Evolutionary conservation across 2,113 vertebrate species (phyloP).

Genomic region (Paratilapia polleni): DNA sequence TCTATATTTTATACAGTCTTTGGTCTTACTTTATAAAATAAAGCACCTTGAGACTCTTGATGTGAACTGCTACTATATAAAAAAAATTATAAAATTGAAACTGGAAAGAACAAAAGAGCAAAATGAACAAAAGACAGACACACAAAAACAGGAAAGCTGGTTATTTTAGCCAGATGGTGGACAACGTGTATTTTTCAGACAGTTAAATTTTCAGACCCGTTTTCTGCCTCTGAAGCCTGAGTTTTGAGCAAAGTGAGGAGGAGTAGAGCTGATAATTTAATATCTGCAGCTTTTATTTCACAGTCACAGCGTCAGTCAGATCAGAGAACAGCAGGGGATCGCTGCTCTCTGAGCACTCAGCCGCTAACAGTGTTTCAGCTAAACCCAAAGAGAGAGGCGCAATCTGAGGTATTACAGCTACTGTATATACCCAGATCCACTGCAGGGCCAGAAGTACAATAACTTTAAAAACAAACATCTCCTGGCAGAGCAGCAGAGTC

Average conservation of each 20-base stretch:
- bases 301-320: neutral
- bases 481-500: neutral
- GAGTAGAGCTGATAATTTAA: neutral
- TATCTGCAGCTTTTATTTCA: constrained; percentile 9
- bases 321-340: neutral
- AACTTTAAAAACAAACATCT: neutral
- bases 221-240: neutral
- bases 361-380: neutral
- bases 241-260: neutral
- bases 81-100: no score
- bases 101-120: no score
- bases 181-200: neutral
- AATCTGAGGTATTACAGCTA: neutral
- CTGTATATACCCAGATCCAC: neutral
- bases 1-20: no score
- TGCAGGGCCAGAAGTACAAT: neutral
- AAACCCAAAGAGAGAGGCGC: neutral
- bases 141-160: neutral
- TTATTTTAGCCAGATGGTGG: neutral
- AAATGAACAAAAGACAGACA: neutral
- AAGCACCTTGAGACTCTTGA: no score
- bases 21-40: no score
- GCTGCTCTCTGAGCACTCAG: neutral
- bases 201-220: neutral
- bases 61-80: no score